Percentiles rank a stretch among this genome's conserved stretches.
Evolutionary conservation across 2,797 vertebrate species (phyloP).

Genomic region (Sebastolobus altivelis): DNA sequence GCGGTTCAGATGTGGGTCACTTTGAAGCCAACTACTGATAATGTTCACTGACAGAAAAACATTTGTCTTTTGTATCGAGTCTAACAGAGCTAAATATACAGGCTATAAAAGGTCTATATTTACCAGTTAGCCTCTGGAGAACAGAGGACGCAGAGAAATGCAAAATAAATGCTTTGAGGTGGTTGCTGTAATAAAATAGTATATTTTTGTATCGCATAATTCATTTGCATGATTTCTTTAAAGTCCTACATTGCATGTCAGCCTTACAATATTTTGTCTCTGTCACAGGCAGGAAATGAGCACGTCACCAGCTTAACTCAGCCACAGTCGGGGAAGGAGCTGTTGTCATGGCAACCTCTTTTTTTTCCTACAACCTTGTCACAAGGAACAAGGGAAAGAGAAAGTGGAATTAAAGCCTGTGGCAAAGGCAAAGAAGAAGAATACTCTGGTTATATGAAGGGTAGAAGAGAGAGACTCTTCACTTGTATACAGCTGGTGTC

Average conservation of each 20-base stretch:
- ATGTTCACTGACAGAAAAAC: slow-evolving; percentile 25
- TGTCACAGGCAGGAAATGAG: slow-evolving; percentile 74
- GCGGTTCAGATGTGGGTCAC: slow-evolving; percentile 59
- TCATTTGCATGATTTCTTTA: background rate
- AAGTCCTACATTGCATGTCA: slow-evolving; percentile 25
- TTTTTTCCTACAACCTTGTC: slow-evolving; percentile 74
- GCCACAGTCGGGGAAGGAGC: slow-evolving; percentile 66
- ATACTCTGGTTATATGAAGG: slow-evolving; percentile 20
- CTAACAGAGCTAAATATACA: slow-evolving; percentile 5
- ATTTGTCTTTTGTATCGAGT: slow-evolving; percentile 4
- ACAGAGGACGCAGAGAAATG: background rate
- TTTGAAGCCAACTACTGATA: slow-evolving; percentile 28
- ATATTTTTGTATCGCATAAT: background rate
- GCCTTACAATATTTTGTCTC: slow-evolving; percentile 44
- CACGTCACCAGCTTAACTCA: slow-evolving; percentile 73
- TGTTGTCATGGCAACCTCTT: slow-evolving; percentile 70
- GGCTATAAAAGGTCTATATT: background rate
- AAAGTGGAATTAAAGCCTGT: slow-evolving; percentile 66
- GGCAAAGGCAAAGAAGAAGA: slow-evolving; percentile 53
- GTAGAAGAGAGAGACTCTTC: slow-evolving; percentile 13
- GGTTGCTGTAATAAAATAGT: background rate
- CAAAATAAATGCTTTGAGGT: background rate
- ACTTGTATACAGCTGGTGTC: slow-evolving; percentile 20
- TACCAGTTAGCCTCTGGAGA: background rate
- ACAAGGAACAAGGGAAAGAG: slow-evolving; percentile 64